Conservation (phyloP, 2,888 invertebrate species). For the Latrodectus elegans region DNA sequence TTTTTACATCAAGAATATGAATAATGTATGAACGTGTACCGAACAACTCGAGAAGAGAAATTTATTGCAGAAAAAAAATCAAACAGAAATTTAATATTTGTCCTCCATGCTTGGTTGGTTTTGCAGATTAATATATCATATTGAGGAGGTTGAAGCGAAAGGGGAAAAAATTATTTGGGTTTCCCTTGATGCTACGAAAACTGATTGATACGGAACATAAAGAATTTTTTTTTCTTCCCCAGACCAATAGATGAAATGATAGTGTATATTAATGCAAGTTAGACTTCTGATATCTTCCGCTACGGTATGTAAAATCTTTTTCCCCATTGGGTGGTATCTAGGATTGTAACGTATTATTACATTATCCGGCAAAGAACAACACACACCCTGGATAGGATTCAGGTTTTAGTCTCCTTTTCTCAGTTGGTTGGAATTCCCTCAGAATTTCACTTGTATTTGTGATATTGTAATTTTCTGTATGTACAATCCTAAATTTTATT, state of each 20-base stretch:
- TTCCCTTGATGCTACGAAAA: slow-evolving; percentile 50
- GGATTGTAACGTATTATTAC: slow-evolving; percentile 37
- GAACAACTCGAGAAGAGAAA: slow-evolving; percentile 15
- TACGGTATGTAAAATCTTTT: slow-evolving; percentile 9
- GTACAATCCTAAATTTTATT: slow-evolving; percentile 40
- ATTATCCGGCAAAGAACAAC: slow-evolving; percentile 10
- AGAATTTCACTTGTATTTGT: no score
- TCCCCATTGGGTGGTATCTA: background rate
- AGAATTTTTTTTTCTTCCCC: slow-evolving; percentile 37
- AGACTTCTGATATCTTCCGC: background rate
- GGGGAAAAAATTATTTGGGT: slow-evolving; percentile 44
- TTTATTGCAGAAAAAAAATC: slow-evolving; percentile 14
- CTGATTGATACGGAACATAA: slow-evolving; percentile 63
- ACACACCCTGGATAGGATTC: background rate
- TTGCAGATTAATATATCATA: slow-evolving; percentile 64
- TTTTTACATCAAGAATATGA: slow-evolving; percentile 13
- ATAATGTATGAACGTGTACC: slow-evolving; percentile 42
- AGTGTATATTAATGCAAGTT: slow-evolving; percentile 50
- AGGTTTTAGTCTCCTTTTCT: background rate
- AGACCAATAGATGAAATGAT: slow-evolving; percentile 19
- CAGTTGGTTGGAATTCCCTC: no score
- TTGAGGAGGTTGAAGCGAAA: slow-evolving; percentile 16
- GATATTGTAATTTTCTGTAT: slow-evolving; percentile 33
- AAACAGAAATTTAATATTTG: slow-evolving; percentile 60
- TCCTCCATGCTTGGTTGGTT: slow-evolving; percentile 43